A percentile compares a stretch with the other conserved stretches of the same genome.
Evolutionary conservation across 1,140 invertebrate species (phyloP).

Genomic region (Drosophila prosaltans): DNA sequence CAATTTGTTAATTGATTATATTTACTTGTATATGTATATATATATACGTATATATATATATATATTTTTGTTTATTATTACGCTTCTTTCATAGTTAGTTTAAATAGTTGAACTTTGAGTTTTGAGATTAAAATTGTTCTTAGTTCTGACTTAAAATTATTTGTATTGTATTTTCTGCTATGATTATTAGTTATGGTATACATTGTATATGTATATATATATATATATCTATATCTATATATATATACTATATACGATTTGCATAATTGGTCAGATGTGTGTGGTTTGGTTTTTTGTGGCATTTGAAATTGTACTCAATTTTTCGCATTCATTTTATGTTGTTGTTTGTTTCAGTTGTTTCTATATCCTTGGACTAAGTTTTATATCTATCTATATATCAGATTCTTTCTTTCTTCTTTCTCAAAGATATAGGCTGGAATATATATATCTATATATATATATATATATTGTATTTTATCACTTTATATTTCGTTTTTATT

Average conservation of each 20-base stretch:
- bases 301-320: slow-evolving; percentile 10
- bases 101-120: slow-evolving; percentile 11
- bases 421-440: no score
- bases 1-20: slow-evolving; percentile 13
- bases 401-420: no score
- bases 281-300: slow-evolving; percentile 1
- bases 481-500: no score
- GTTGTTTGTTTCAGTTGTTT: not conserved
- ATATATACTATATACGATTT: slow-evolving; percentile 7
- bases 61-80: not conserved
- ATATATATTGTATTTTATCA: no score
- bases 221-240: not conserved
- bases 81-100: not conserved
- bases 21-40: not conserved
- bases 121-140: slow-evolving; percentile 12
- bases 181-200: slow-evolving; percentile 10
- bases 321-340: slow-evolving; percentile 6
- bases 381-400: no score
- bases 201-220: not conserved
- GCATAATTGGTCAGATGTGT: slow-evolving; percentile 13
- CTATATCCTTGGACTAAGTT: not conserved
- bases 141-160: slow-evolving; percentile 3
- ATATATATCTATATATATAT: no score
- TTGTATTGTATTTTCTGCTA: slow-evolving; percentile 1
- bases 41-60: not conserved